Conservation (phyloP, 2,113 vertebrate genomes). For the Mellivora capensis region DNA sequence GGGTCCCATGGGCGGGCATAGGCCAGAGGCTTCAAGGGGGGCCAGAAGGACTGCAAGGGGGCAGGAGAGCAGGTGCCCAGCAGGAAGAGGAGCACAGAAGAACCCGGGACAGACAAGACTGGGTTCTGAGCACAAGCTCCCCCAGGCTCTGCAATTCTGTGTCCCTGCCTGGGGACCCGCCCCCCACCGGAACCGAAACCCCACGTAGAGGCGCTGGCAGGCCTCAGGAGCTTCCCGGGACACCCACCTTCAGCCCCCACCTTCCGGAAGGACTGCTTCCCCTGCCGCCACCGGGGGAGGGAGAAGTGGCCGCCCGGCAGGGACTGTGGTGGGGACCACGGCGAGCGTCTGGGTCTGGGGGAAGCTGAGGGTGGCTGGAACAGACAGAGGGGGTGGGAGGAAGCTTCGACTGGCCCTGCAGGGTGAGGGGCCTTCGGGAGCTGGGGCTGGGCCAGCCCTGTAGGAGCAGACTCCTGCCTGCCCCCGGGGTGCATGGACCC, state of each 20-base stretch:
- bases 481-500: accelerated
- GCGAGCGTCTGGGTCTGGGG: neutral
- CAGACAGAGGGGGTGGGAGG: neutral
- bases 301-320: constrained; percentile 28
- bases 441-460: accelerated
- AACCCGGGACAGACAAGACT: accelerated
- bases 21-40: neutral
- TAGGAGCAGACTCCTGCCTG: accelerated
- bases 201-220: neutral
- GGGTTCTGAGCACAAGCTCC: accelerated
- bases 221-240: neutral
- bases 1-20: neutral
- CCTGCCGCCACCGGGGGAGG: neutral
- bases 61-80: neutral
- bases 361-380: neutral
- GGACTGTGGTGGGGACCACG: neutral
- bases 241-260: constrained; percentile 28
- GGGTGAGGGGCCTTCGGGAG: neutral
- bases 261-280: constrained; percentile 57
- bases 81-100: neutral
- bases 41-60: accelerated
- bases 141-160: accelerated
- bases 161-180: neutral
- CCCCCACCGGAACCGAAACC: constrained; percentile 39
- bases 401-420: accelerated